Base-by-base conservation (phyloP, 1,140 invertebrate species). In the Drosophila simulans region DNA sequence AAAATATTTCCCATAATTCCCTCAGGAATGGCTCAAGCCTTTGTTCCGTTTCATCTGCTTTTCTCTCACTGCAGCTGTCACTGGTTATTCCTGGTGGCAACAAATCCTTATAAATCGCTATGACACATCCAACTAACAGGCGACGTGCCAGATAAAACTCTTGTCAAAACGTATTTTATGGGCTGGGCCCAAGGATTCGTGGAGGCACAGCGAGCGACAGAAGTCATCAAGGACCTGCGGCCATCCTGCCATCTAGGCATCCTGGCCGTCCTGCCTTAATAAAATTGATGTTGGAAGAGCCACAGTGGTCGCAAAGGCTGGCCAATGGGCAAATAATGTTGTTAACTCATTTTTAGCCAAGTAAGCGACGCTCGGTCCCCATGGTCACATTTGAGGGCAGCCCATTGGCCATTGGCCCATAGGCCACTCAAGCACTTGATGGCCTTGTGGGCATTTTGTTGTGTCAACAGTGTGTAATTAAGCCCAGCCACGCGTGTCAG, bases 81-180 rank as follows among this genome's bases (percentile, higher is more conserved):
- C 45, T 53, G 54, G 62, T 54, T 46, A 57, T 64, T 84, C 76
- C 25, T 68, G 71, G 70, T 66, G 71, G 76, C 46, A 74, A 66
- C 83, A 88, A 86, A 83, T 88, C 83, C 83, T 83, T 86, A 88
- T 79, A 83, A 86, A 88, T 86, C 70, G 83, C 70, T 52, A 54
- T 59, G 49, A 77, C 72, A 77, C 57, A 80, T 63, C 79, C 66
- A 79, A 58, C 60, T 68, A 60, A 45, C 60, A 82, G 64, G 68
- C 75, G 83, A 86, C 83, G 83, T 86, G 83, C 75, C 48, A 83
- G 83, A 86, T 86, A 88, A 86, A 88, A 83, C 74, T 88, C 84
- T 69, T 86, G 83, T 86, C 83, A 86, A 88, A 88, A 86, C 59
- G 71, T 88, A 69, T 83, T 86, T 86, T 86, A 86, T 86, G 74